Evolutionary conservation across 2,888 invertebrate species (phyloP).

Genomic region (Myathropa florea): DNA sequence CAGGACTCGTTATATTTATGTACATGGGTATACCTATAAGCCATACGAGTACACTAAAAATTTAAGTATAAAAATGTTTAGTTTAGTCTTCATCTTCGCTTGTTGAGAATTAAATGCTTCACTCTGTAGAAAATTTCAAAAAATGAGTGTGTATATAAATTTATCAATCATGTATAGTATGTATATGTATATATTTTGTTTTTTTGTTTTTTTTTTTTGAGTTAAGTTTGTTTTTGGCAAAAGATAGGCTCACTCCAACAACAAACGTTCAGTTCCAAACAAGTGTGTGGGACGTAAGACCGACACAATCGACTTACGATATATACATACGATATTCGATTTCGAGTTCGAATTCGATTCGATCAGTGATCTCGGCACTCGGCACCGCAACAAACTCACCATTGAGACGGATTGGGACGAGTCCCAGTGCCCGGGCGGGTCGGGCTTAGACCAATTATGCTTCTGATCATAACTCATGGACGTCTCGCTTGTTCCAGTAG

Average conservation of each 20-base stretch:
- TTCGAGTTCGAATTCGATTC: neutral
- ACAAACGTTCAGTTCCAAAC: conserved; percentile 51
- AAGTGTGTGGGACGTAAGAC: neutral
- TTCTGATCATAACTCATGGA: conserved; percentile 75
- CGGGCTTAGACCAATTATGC: conserved; percentile 67
- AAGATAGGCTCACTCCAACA: conserved; percentile 35
- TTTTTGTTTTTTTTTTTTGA: neutral
- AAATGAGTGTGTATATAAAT: conserved; percentile 12
- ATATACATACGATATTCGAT: neutral
- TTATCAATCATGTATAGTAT: conserved; percentile 24
- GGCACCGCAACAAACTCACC: conserved; percentile 26
- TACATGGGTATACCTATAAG: conserved; percentile 31
- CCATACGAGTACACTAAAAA: conserved; percentile 54
- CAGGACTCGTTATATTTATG: conserved; percentile 34
- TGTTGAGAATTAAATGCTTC: conserved; percentile 67
- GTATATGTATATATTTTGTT: conserved; percentile 31
- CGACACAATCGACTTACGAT: neutral
- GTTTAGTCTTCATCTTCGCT: conserved; percentile 69
- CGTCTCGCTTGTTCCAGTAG: conserved; percentile 74
- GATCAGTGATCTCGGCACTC: neutral
- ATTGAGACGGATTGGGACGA: conserved; percentile 3
- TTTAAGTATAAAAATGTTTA: conserved; percentile 65
- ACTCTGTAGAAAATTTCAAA: conserved; percentile 67
- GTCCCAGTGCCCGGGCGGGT: neutral
- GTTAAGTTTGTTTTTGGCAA: conserved; percentile 57